A percentile compares a stretch with the other conserved stretches of the same genome.
Conservation (phyloP, 2,113 vertebrate genomes). For the Gymnarchus niloticus region DNA sequence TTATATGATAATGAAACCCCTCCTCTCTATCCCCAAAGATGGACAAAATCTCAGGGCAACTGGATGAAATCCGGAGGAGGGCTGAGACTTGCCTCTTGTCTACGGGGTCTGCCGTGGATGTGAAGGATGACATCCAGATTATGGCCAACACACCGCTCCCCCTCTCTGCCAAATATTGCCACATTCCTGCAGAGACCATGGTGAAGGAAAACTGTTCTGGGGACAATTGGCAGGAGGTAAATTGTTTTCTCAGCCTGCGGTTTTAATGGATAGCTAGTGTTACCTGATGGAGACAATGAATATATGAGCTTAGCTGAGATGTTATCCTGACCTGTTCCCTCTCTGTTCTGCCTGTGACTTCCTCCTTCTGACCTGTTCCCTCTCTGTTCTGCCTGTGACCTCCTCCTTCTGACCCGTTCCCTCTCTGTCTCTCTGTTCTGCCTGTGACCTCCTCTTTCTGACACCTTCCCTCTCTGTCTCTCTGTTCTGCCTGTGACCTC, state of each 20-base stretch:
- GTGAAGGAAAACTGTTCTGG: conserved; percentile 47
- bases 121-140: conserved; percentile 43
- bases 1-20: not conserved
- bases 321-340: not conserved
- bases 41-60: conserved; percentile 11
- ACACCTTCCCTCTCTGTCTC: not conserved
- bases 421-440: not conserved
- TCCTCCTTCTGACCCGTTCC: not conserved
- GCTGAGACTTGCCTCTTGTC: conserved; percentile 42
- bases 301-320: not conserved
- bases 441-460: not conserved
- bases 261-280: not conserved
- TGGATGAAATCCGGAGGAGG: conserved; percentile 49
- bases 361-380: not conserved
- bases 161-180: conserved; percentile 50
- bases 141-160: conserved; percentile 47
- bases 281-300: not conserved
- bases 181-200: conserved; percentile 46
- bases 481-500: not conserved
- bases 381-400: too few relatives aligned
- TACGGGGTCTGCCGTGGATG: conserved; percentile 44
- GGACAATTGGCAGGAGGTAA: conserved; percentile 44
- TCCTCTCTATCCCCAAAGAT: not conserved
- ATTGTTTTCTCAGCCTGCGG: not conserved
- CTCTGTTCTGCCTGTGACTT: not conserved